Base-by-base conservation (phyloP, 2,797 vertebrate genomes). In the Adrianichthys oophorus region DNA sequence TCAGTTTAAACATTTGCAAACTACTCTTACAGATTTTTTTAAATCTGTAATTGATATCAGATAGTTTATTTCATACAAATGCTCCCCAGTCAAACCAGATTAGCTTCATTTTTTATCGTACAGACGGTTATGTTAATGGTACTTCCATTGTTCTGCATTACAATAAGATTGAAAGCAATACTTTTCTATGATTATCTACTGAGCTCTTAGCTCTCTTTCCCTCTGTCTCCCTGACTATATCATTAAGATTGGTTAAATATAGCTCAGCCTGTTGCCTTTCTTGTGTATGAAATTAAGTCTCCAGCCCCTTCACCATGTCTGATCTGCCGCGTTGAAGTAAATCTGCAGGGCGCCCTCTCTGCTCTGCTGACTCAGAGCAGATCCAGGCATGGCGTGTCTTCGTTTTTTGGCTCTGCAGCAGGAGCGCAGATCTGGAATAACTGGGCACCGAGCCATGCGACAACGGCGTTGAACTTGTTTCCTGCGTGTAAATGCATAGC, bases 361-460 rank as follows among this genome's bases (percentile, higher is more conserved):
- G 26, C 72, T 74, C 68, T 89, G 87, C 88, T 86, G 86, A 90
- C 79, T 90, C 87, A 86, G 82, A 70, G 62, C 62, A 72, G 64
- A 81, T 78, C 56, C 44, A 77, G 80, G 79, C 44, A 48, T 68
- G 67, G 76, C 77, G 83, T 76, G 85, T 67, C 82, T 80, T 88
- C 79, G 12, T 37, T 79, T 78, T 69, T 62, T 88, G 80, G 84
- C 85, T 76, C 17, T 1, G 0, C 23, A 13, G 51, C 47, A 50
- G 54, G 40, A 65, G 56, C 18, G 69, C 65, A 19, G 70, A 82
- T 81, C 76, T 72, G 68, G 59, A 63, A 70, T 51, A 4, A 50
- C 67, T 42, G 60, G 82, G 81, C 80, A 72, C 32, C 53, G 0
- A 13, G 65, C 78, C 82, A 73, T 17, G 42, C 50, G 56, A 78